A percentile compares a stretch with the other conserved stretches of the same genome.
Conservation (phyloP, 2,888 invertebrate genomes). For the Phorcus lineatus region DNA sequence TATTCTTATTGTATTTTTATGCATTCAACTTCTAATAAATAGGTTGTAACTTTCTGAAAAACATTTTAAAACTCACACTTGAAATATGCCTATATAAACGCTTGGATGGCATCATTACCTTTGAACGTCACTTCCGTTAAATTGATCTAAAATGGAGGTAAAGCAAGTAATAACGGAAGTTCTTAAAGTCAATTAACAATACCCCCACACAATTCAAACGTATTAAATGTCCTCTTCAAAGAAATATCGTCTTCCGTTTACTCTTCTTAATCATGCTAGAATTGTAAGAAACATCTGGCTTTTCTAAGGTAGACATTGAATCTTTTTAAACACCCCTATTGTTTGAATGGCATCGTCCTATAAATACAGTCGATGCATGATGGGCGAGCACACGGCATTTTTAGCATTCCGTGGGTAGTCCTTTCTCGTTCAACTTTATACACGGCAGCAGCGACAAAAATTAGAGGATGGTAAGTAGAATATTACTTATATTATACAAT, state of each 20-base stretch:
- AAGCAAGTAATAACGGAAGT: neutral
- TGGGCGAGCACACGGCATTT: constrained; percentile 9
- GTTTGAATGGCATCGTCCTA: constrained; percentile 11
- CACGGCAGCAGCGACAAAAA: constrained; percentile 9
- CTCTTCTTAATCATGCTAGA: too few species aligned
- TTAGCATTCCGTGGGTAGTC: constrained; percentile 23
- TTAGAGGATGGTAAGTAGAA: constrained; percentile 8
- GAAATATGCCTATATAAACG: neutral
- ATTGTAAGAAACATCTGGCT: neutral
- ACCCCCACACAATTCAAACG: too few species aligned
- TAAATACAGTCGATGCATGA: constrained; percentile 21
- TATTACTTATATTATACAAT: neutral
- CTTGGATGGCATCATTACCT: neutral
- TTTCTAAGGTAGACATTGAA: neutral
- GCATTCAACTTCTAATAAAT: too few species aligned
- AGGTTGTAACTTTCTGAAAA: too few species aligned
- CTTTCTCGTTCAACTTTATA: constrained; percentile 13
- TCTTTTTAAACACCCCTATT: neutral
- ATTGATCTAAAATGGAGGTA: neutral
- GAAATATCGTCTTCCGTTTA: too few species aligned
- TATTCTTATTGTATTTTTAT: too few species aligned
- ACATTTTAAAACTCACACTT: too few species aligned
- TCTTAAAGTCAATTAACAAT: too few species aligned
- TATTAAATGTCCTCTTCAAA: too few species aligned
- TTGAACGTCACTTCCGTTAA: constrained; percentile 17